Evolutionary conservation across 2,888 invertebrate species (phyloP).

Genomic region (Rhagonycha lutea): DNA sequence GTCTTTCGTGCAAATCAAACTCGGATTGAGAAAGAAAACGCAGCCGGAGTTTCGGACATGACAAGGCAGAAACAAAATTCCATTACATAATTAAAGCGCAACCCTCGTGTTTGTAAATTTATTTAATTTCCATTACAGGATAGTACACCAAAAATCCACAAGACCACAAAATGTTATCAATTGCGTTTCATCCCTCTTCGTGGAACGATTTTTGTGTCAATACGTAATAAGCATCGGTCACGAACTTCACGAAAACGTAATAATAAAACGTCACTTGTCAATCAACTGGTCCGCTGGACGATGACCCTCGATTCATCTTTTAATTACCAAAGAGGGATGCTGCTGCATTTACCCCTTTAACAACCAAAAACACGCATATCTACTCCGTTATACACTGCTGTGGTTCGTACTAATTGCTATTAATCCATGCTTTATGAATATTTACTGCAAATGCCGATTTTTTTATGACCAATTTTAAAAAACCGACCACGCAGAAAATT

Average conservation of each 20-base stretch:
- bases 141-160: neutral
- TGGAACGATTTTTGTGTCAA: neutral
- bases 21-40: neutral
- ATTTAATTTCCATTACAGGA: neutral
- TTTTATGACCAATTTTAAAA: conserved; percentile 5
- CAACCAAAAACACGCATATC: conserved; percentile 38
- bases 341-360: conserved; percentile 28
- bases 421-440: conserved; percentile 38
- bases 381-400: conserved; percentile 39
- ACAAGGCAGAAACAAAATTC: conserved; percentile 4
- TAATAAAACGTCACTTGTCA: conserved; percentile 19
- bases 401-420: conserved; percentile 37
- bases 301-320: conserved; percentile 36
- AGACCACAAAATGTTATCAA: neutral
- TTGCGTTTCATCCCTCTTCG: neutral
- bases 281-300: conserved; percentile 27
- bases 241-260: conserved; percentile 3
- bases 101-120: conserved; percentile 5
- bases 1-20: neutral
- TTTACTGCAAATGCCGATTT: conserved; percentile 34
- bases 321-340: conserved; percentile 35
- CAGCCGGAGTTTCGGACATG: neutral
- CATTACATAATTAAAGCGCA: conserved; percentile 17
- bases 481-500: conserved; percentile 9
- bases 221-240: neutral